Evolutionary conservation across 2,888 invertebrate genomes (phyloP).

Genomic region (Cantharis lateralis): DNA sequence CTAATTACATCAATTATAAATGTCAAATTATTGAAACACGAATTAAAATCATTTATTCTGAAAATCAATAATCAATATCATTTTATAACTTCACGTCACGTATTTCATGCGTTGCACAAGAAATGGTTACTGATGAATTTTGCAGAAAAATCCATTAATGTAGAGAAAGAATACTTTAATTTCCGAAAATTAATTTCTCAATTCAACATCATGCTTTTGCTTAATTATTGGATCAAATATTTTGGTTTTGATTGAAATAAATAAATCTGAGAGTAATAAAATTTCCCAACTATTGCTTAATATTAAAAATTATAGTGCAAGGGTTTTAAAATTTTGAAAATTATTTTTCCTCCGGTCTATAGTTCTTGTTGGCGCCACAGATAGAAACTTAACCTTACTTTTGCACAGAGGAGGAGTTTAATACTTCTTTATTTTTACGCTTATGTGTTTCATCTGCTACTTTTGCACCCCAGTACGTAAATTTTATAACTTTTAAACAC

Average conservation of each 20-base stretch:
- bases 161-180: not conserved
- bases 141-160: not conserved
- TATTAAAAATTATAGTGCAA: too few species aligned
- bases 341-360: too few species aligned
- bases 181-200: not conserved
- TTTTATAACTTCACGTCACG: not conserved
- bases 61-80: not conserved
- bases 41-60: not conserved
- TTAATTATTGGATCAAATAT: not conserved
- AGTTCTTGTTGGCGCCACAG: too few species aligned
- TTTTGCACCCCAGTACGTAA: not conserved
- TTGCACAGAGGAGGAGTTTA: not conserved
- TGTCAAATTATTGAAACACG: not conserved
- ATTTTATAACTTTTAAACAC: not conserved
- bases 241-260: too few species aligned
- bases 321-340: too few species aligned
- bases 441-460: not conserved
- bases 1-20: not conserved
- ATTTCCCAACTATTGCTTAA: too few species aligned
- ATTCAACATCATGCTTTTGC: not conserved
- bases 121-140: not conserved
- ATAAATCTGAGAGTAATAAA: too few species aligned
- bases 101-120: not conserved
- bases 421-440: not conserved
- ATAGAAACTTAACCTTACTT: not conserved